These are phyloP conservation scores for Conops quadrifasciatus DNA, from an alignment of 2,888 invertebrate genomes.

Conservation along the genomic window DNA sequence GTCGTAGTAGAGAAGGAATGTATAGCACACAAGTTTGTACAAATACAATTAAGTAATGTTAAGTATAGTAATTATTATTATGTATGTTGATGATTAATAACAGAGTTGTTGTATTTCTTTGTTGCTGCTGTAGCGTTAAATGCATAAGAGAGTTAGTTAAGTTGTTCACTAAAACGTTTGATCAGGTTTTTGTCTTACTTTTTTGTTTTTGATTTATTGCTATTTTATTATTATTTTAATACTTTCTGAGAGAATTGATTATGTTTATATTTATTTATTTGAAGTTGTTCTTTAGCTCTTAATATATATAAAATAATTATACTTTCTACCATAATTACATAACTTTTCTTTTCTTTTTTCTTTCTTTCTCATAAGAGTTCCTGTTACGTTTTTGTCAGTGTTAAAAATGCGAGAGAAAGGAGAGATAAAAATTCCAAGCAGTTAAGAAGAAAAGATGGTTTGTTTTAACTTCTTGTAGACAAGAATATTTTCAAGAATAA, in stretches of 20 bases:
- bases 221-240: neutral
- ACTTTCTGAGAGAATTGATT: constrained; percentile 10
- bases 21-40: neutral
- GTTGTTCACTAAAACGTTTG: no score
- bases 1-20: neutral
- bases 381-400: constrained; percentile 46
- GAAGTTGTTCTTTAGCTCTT: constrained; percentile 14
- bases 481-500: constrained; percentile 36
- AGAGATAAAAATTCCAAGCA: constrained; percentile 62
- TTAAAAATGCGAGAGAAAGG: constrained; percentile 59
- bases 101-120: constrained; percentile 19
- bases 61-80: constrained; percentile 18
- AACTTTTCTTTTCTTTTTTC: constrained; percentile 61
- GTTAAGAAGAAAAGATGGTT: constrained; percentile 55
- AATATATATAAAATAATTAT: constrained; percentile 38
- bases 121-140: constrained; percentile 17
- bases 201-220: neutral
- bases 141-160: constrained; percentile 28
- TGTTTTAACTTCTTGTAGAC: constrained; percentile 47
- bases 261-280: neutral
- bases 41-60: neutral
- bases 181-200: constrained; percentile 17
- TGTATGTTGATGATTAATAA: constrained; percentile 17
- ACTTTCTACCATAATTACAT: constrained; percentile 46
- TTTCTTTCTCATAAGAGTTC: constrained; percentile 62